These are phyloP conservation scores for Antechinus stuartii DNA, from an alignment of 2,113 vertebrate genomes.

Conservation along the genomic window DNA sequence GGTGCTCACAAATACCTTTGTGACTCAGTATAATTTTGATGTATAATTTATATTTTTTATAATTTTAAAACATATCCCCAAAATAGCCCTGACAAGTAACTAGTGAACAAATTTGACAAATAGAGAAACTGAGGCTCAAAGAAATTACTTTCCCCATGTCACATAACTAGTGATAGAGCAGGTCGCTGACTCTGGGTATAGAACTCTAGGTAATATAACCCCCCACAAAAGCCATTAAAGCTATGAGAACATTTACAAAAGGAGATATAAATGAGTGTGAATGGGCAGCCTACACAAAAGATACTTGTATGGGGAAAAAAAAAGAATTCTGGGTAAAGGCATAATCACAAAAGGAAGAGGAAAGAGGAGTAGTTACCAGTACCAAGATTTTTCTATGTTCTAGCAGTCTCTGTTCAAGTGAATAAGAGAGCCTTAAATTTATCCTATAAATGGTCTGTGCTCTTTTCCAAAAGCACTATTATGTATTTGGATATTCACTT, in stretches of 20 bases:
- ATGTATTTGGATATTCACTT: conserved; percentile 69
- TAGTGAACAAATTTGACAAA: not conserved
- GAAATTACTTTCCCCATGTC: not conserved
- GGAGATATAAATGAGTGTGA: not conserved
- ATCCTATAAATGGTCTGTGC: conserved; percentile 65
- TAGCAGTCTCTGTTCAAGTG: conserved; percentile 44
- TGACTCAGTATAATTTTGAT: not conserved
- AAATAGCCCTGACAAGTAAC: not conserved
- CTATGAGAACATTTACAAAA: not conserved
- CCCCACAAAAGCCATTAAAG: not conserved
- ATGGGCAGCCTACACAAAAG: not conserved
- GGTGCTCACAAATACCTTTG: not conserved
- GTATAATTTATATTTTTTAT: not conserved
- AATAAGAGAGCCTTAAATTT: conserved; percentile 45
- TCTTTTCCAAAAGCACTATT: conserved; percentile 65
- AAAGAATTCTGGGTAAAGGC: not conserved
- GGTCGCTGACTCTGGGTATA: not conserved
- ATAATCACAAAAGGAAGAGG: conserved; percentile 34
- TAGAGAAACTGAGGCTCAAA: not conserved
- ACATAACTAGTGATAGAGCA: not conserved
- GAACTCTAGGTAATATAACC: not conserved
- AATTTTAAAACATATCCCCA: not conserved
- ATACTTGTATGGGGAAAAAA: not conserved
- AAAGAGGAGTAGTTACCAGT: conserved; percentile 64
- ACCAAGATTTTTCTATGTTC: conserved; percentile 50